Percentiles rank a stretch among this genome's conserved stretches.
These are phyloP conservation scores for Rhinolophus sinicus DNA, from an alignment of 2,113 vertebrate genomes.

Conservation along the genomic window DNA sequence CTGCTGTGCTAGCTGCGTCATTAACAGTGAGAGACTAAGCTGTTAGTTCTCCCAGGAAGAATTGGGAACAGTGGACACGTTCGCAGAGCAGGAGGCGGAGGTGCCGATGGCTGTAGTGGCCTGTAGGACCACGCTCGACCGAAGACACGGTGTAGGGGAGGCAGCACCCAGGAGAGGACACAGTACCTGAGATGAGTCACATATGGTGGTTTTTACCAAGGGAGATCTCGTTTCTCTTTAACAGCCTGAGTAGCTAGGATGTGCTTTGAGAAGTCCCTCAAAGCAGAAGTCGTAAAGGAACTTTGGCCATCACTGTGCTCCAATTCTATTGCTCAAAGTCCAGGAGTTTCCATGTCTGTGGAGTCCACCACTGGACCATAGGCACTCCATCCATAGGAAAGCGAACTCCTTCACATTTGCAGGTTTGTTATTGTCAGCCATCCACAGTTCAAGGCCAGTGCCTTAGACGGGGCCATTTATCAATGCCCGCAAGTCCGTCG, in stretches of 20 bases:
- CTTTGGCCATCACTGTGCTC: not conserved
- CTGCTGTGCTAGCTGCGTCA: not conserved
- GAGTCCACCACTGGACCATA: not conserved
- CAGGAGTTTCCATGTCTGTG: not conserved
- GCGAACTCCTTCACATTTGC: not conserved
- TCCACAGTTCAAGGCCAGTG: no score
- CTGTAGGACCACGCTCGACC: no score
- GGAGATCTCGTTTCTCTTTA: not conserved
- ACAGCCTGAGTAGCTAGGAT: not conserved
- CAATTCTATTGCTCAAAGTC: not conserved
- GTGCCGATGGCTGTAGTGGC: no score
- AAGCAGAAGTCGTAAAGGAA: not conserved
- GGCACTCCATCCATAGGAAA: not conserved
- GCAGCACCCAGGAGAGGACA: not conserved
- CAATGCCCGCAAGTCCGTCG: not conserved
- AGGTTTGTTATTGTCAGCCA: not conserved
- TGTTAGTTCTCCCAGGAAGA: not conserved
- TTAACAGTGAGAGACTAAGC: not conserved
- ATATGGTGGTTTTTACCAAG: not conserved
- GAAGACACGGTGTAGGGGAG: not conserved
- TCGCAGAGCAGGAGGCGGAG: not conserved
- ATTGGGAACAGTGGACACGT: rapidly evolving
- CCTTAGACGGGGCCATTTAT: not conserved
- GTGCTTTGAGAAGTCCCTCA: not conserved
- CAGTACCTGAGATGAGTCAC: not conserved